These are phyloP conservation scores for Pinna nobilis DNA, from an alignment of 1,140 invertebrate species.

Conservation along the genomic window DNA sequence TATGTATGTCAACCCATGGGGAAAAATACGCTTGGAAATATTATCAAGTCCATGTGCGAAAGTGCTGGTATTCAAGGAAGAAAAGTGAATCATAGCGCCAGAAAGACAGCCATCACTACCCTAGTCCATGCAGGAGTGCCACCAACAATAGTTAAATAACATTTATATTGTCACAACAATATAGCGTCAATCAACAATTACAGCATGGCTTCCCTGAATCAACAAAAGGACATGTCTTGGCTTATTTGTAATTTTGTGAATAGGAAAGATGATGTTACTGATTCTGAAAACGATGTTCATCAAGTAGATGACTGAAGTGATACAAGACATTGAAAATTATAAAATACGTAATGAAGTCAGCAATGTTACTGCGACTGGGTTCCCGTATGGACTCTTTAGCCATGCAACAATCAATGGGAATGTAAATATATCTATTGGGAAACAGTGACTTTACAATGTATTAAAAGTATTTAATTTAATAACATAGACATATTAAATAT, in stretches of 20 bases:
- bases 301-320: neutral
- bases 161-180: conserved; percentile 28
- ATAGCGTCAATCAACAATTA: conserved; percentile 31
- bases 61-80: conserved; percentile 1
- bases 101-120: conserved; percentile 17
- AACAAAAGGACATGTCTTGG: conserved; percentile 19
- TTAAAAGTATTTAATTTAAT: no score
- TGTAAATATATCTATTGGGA: neutral
- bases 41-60: conserved; percentile 1
- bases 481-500: no score
- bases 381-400: neutral
- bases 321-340: neutral
- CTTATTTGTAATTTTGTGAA: conserved; percentile 3
- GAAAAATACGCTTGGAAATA: conserved; percentile 10
- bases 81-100: conserved; percentile 11
- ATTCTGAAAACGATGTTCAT: neutral
- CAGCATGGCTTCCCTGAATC: conserved; percentile 10
- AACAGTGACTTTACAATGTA: neutral
- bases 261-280: neutral
- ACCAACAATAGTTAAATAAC: conserved; percentile 18
- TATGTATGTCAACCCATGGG: conserved; percentile 1
- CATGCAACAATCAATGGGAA: neutral
- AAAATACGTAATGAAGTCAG: neutral
- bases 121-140: conserved; percentile 22
- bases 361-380: neutral